phyloP scores from a whole-genome alignment of 2,888 invertebrate genomes.

The Lycia hirtaria region DNA sequence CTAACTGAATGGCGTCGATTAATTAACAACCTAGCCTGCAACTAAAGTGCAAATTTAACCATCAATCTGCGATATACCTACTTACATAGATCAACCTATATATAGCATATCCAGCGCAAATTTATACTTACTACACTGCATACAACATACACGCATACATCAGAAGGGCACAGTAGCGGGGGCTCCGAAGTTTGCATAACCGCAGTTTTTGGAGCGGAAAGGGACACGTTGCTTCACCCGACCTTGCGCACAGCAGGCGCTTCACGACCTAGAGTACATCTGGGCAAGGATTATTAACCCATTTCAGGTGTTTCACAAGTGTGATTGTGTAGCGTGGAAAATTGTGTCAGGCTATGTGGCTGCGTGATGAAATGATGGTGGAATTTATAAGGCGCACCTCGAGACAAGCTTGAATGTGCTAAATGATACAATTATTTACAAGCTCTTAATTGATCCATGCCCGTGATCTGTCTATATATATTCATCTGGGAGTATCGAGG shows the following conservation, averaged over 20 bases:
- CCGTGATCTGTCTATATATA: no score
- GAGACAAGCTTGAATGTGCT: neutral
- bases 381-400: neutral
- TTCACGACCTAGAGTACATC: constrained; percentile 34
- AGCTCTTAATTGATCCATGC: no score
- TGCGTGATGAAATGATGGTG: constrained; percentile 9
- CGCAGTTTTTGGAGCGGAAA: constrained; percentile 82
- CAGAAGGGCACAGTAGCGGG: constrained; percentile 41
- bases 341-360: constrained; percentile 20
- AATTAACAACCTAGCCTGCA: no score
- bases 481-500: no score
- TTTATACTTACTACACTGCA: neutral
- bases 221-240: constrained; percentile 75
- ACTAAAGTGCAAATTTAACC: no score
- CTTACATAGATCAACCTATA: neutral
- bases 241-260: constrained; percentile 61
- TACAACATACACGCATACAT: constrained; percentile 15
- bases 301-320: constrained; percentile 26
- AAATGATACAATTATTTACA: neutral
- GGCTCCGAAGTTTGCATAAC: constrained; percentile 69
- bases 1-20: no score
- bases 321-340: constrained; percentile 15
- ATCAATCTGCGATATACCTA: no score
- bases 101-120: neutral
- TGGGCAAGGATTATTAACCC: constrained; percentile 40